Conservation (phyloP, 2,113 vertebrate genomes). For the Atherinomorus stipes region DNA sequence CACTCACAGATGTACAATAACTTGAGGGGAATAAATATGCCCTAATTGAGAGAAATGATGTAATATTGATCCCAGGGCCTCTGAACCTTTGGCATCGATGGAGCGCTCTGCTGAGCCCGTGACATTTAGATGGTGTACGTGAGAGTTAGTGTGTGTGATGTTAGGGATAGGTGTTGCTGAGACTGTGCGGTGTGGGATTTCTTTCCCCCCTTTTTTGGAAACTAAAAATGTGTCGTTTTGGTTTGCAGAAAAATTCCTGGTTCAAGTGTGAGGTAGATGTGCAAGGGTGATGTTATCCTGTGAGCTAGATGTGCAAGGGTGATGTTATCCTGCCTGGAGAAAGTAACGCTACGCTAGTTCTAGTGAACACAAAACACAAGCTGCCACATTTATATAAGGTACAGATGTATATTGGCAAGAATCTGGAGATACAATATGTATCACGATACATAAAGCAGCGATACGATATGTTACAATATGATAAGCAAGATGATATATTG, state of each 20-base stretch:
- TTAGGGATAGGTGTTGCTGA: constrained; percentile 26
- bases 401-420: no score
- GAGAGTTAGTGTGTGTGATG: constrained; percentile 13
- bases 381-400: no score
- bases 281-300: no score
- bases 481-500: no score
- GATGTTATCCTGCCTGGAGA: not conserved
- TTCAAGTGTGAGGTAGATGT: constrained; percentile 6
- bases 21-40: constrained; percentile 76
- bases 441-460: no score
- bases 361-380: not conserved
- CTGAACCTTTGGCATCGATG: constrained; percentile 66
- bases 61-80: constrained; percentile 73
- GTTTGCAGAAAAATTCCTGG: constrained; percentile 20
- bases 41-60: constrained; percentile 79
- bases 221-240: constrained; percentile 28
- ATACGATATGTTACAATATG: no score
- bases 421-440: no score
- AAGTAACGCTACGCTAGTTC: no score
- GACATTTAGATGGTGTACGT: constrained; percentile 77
- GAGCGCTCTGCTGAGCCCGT: constrained; percentile 55
- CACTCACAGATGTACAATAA: constrained; percentile 70
- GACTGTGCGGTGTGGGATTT: constrained; percentile 1
- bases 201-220: constrained; percentile 8
- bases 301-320: not conserved